Percentiles rank a stretch among this genome's conserved stretches.
Evolutionary conservation across 2,888 invertebrate genomes (phyloP).

Genomic region (Drosophila neotestacea): DNA sequence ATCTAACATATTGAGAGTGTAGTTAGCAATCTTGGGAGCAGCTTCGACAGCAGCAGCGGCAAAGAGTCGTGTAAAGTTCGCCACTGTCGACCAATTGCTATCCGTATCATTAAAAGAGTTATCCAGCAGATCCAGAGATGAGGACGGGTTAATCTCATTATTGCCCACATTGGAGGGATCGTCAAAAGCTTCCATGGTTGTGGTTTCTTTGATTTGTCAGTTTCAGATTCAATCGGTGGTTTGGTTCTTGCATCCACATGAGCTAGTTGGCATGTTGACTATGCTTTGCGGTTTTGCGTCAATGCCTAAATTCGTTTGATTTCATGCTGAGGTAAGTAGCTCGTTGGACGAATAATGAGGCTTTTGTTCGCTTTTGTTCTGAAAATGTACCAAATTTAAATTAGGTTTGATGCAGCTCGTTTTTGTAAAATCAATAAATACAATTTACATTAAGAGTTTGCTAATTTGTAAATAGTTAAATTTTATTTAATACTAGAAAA

Average conservation of each 20-base stretch:
- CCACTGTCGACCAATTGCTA: slow-evolving; percentile 54
- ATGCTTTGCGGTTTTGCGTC: neutral
- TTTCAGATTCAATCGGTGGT: neutral
- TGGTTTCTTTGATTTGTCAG: neutral
- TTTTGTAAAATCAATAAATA: too few species aligned
- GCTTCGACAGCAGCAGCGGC: slow-evolving; percentile 39
- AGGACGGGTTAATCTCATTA: neutral
- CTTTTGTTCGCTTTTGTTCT: neutral
- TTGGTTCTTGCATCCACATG: slow-evolving; percentile 1
- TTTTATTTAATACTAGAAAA: neutral
- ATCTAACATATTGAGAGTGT: slow-evolving; percentile 65
- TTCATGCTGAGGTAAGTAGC: slow-evolving; percentile 1
- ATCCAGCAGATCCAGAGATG: slow-evolving; percentile 12
- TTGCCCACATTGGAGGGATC: slow-evolving; percentile 10
- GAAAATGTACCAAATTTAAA: slow-evolving; percentile 15
- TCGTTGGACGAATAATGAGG: neutral
- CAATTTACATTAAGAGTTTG: neutral
- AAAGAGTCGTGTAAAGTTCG: slow-evolving; percentile 62
- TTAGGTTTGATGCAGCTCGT: neutral
- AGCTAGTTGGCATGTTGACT: slow-evolving; percentile 28
- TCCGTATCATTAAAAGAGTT: slow-evolving; percentile 35
- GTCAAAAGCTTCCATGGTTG: slow-evolving; percentile 39
- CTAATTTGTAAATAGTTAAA: too few species aligned
- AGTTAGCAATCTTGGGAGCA: slow-evolving; percentile 66
- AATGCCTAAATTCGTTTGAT: slow-evolving; percentile 21